A percentile compares a stretch with the other conserved stretches of the same genome.
These are phyloP conservation scores for Cephalopterus ornatus DNA, from an alignment of 2,113 vertebrate species.

Conservation along the genomic window DNA sequence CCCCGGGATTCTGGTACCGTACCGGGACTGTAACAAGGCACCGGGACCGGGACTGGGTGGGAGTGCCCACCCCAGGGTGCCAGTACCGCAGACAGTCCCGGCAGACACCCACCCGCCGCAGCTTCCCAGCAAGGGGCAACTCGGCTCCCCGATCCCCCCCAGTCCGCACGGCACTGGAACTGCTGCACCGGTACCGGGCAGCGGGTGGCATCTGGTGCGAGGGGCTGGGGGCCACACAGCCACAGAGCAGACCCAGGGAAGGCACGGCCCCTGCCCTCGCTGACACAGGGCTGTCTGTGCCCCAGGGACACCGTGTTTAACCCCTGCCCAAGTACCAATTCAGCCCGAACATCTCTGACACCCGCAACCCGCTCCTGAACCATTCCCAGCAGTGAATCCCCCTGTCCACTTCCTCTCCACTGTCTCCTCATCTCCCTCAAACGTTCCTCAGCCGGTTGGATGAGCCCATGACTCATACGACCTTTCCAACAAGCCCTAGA, in stretches of 20 bases:
- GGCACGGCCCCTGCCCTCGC: background rate
- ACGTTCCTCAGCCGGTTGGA: background rate
- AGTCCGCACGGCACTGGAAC: background rate
- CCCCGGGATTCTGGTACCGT: background rate
- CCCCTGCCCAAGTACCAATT: background rate
- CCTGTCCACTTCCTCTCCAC: background rate
- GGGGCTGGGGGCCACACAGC: background rate
- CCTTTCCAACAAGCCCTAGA: slow-evolving; percentile 25
- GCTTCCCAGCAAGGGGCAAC: background rate
- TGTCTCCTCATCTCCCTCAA: background rate
- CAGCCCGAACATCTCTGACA: background rate
- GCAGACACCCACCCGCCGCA: background rate
- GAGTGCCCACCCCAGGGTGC: background rate
- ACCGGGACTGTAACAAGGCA: background rate
- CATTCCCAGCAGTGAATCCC: background rate
- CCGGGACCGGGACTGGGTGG: background rate
- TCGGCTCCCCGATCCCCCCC: background rate
- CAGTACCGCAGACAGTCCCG: background rate
- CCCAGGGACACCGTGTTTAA: background rate
- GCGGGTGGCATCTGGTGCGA: background rate
- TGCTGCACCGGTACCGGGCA: background rate
- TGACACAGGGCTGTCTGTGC: background rate
- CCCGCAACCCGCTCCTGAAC: background rate
- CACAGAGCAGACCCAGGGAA: background rate
- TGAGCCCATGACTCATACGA: slow-evolving; percentile 49